These are phyloP conservation scores for Drosophila murphyi DNA, from an alignment of 1,140 invertebrate genomes.

Conservation along the genomic window DNA sequence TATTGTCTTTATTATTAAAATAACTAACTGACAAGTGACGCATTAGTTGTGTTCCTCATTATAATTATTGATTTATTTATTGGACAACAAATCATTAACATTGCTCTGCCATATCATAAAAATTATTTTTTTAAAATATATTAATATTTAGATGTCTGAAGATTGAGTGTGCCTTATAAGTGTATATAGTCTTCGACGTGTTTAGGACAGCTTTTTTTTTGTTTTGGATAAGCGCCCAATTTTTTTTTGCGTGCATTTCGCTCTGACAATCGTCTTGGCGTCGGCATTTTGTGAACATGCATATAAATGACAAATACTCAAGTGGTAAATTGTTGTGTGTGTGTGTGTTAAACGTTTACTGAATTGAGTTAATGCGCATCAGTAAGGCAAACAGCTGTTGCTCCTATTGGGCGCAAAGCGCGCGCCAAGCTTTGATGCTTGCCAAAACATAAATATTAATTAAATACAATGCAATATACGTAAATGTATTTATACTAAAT, in stretches of 20 bases:
- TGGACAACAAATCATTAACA: no score
- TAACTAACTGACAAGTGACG: no score
- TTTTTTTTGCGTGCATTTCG: constrained; percentile 27
- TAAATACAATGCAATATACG: constrained; percentile 42
- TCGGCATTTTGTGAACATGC: neutral
- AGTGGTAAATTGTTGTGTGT: constrained; percentile 64
- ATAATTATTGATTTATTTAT: no score
- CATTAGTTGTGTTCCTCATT: no score
- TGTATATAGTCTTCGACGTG: no score
- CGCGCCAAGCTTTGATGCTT: constrained; percentile 68
- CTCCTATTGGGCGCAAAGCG: constrained; percentile 48
- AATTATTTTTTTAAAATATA: no score
- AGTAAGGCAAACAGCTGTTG: constrained; percentile 40
- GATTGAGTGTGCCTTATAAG: no score
- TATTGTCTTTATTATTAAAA: no score
- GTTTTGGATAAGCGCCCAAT: constrained; percentile 72
- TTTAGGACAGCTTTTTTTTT: neutral
- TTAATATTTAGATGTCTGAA: no score
- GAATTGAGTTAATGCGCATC: constrained; percentile 67
- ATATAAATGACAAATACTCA: constrained; percentile 65
- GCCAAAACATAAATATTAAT: constrained; percentile 80
- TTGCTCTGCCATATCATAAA: no score
- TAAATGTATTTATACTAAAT: neutral
- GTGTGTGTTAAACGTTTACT: constrained; percentile 69
- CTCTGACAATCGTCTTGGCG: constrained; percentile 4